Percentiles rank a stretch among this genome's conserved stretches.
phyloP scores from a whole-genome alignment of 2,888 invertebrate genomes.

The Xanthorhoe designata region DNA sequence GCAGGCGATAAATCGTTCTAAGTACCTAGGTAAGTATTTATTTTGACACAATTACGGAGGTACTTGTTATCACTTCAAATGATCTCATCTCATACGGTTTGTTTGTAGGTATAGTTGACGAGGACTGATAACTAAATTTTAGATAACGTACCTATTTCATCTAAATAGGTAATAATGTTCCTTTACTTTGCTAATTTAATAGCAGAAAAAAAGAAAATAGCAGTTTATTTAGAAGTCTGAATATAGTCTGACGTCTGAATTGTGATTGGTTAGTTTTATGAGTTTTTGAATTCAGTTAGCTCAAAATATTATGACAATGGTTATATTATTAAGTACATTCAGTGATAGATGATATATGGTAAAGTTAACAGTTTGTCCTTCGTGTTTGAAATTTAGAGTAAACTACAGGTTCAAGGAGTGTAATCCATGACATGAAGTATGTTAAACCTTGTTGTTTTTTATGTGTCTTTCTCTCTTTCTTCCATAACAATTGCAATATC shows the following conservation, averaged over 20 bases:
- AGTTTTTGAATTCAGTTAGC: neutral
- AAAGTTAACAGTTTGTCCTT: no score
- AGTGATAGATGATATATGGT: no score
- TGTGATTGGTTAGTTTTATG: neutral
- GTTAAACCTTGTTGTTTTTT: no score
- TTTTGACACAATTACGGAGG: neutral
- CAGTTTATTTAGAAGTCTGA: neutral
- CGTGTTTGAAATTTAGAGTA: no score
- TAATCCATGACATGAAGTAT: no score
- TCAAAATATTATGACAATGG: neutral
- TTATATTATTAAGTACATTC: no score
- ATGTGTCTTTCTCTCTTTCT: no score
- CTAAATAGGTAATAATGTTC: no score
- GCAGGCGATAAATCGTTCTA: no score
- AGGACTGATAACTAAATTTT: neutral
- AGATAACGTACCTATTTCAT: neutral
- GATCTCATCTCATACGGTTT: neutral
- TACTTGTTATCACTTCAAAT: neutral
- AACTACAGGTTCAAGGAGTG: no score
- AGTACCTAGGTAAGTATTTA: neutral
- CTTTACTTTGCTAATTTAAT: no score
- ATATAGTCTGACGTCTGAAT: neutral
- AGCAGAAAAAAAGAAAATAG: neutral
- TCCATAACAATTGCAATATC: no score
- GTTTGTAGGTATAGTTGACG: neutral